These are phyloP conservation scores for Sinocyclocheilus rhinocerous DNA, from an alignment of 2,113 vertebrate species.

Conservation along the genomic window DNA sequence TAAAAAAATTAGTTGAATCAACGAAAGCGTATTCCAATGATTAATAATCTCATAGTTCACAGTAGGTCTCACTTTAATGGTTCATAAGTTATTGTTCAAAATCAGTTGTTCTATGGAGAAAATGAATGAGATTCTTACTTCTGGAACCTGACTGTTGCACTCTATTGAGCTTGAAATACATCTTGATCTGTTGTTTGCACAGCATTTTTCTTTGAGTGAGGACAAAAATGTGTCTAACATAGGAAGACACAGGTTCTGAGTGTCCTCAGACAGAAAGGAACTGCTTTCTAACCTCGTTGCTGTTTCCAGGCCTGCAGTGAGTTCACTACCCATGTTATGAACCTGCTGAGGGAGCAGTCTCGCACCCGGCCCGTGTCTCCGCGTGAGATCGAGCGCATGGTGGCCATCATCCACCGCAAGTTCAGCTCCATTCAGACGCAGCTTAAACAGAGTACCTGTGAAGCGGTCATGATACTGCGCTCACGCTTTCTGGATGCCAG, in stretches of 20 bases:
- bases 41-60: neutral
- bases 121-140: neutral
- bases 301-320: conserved; percentile 83
- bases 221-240: neutral
- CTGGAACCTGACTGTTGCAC: neutral
- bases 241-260: neutral
- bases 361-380: conserved; percentile 87
- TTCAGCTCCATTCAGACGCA: conserved; percentile 94
- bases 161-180: neutral
- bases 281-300: neutral
- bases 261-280: neutral
- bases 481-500: conserved; percentile 89
- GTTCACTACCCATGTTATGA: conserved; percentile 92
- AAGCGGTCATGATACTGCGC: conserved; percentile 91
- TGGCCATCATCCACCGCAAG: conserved; percentile 89
- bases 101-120: neutral
- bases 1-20: neutral
- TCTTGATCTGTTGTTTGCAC: neutral
- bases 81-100: too few species aligned
- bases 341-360: conserved; percentile 88
- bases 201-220: neutral
- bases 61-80: neutral
- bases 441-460: conserved; percentile 90
- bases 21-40: neutral
- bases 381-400: conserved; percentile 92